Evolutionary conservation across 2,888 invertebrate genomes (phyloP), one percentile per base, ranked within the genome.

Genomic region (Pedicia rivosa): DNA sequence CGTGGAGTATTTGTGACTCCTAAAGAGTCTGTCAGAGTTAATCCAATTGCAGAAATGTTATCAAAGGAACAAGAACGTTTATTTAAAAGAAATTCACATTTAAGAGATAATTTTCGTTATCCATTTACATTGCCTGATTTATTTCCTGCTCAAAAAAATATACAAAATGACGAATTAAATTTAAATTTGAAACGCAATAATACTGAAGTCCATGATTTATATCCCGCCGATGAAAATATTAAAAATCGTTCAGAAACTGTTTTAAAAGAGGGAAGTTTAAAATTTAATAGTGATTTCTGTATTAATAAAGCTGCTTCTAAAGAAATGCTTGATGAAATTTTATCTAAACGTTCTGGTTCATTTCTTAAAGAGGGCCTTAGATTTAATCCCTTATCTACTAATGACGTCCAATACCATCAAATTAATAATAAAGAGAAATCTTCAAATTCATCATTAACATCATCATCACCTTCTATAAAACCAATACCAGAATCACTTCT

Each of bases 381-480:
- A 30, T 54, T 38, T 42, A 55, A 41, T 39, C 43, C 41, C 12
- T 20, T 45, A 26, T 39, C 42, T 16, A 44, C 40, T 41, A 56
- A 54, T 36, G 59, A 56, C 55, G 40, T 55, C 56, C 47, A 55
- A 53, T 32, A 55, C 54, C 44, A 60, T 58, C 50, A 58, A 60
- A 48, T 59, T 14, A 35, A 35, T 16, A 17, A 35, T 17, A 35
- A 35, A 12, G 17, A 8, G 3, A 12, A 58, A 52, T 59, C 58
- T 55, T 27, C 35, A 19, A 35, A 15, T 7, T 20, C 35, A 24
- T 57, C 58, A 48, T 58, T 59, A 43, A 59, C 60, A 47, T 59
- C 59, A 50, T 56, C 58, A 51, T 59, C 60, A 47, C 59, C 59
- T 40, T 57, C 60, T 42, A 57, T 59, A 41, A 51, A 45, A 50